Evolutionary conservation across 2,113 vertebrate species (phyloP), one percentile per base, ranked within the genome.

Genomic region (Notarius lentiginosus): DNA sequence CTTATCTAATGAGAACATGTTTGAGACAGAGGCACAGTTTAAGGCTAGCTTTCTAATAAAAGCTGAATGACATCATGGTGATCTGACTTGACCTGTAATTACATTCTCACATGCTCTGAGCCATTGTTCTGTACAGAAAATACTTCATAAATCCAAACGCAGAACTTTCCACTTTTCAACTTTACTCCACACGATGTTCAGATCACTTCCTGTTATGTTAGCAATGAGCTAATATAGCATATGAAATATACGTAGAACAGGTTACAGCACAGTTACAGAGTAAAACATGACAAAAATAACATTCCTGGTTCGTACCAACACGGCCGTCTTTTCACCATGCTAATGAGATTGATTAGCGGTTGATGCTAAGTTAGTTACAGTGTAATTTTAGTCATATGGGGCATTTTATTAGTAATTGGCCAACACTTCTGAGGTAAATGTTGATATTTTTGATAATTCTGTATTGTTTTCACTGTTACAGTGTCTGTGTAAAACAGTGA

Each of bases 61-160:
- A 53, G 47, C 47, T 76, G 11, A 53, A 53, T 76, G 49, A 76
- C 47, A 17, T 63, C 80, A 65, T 17, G 34, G 30, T 24, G 20
- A 63, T 14, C 79, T 68, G 81, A n/a, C 55, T 20, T 11, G 83
- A 84, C 0, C 70, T 49, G 55, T 73, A 47, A 84, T 84, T 51
- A 70, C 49, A 84, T 60, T 51, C 49, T 18, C 47, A 79, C 47
- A 79, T 55, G 61, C 11, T 34, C 55, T 12, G 4, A 49, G 47
- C 8, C 24, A 65, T 79, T 79, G 51, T 63, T 79, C 4, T 51
- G 22, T 53, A 22, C 7, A 18, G 73, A 34, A 79, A 76, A 12
- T 76, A 53, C 47, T 76, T 55, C 20, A 82, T 47, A 14, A 11
- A 51, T 63, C 12, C 84, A 51, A 9, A 17, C 56, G 30, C 83